A percentile compares a stretch with the other conserved stretches of the same genome.
These are phyloP conservation scores for Orestias chungarensis DNA, from an alignment of 2,797 vertebrate species.

Conservation along the genomic window DNA sequence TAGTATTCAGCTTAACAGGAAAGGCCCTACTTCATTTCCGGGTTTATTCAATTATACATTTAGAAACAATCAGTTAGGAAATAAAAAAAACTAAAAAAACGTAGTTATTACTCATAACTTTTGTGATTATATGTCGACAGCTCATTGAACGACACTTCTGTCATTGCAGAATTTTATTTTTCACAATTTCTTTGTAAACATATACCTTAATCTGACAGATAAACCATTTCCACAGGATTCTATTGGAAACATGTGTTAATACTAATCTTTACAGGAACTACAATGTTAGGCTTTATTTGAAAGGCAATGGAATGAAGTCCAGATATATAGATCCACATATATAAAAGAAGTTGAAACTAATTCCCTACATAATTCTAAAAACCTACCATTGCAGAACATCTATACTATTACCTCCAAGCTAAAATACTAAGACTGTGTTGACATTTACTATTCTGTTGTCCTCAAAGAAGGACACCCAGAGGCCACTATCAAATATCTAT, in stretches of 20 bases:
- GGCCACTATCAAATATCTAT: constrained; percentile 59
- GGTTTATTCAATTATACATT: too few relatives aligned
- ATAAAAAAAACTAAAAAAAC: too few relatives aligned
- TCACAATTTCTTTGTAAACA: neutral
- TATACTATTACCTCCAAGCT: constrained; percentile 36
- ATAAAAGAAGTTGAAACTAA: constrained; percentile 5
- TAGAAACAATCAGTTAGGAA: too few relatives aligned
- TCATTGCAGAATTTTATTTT: too few relatives aligned
- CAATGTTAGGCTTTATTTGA: neutral
- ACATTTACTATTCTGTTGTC: constrained; percentile 49
- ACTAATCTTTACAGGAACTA: neutral
- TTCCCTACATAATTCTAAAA: constrained; percentile 4
- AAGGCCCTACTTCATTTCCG: too few relatives aligned
- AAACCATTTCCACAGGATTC: neutral
- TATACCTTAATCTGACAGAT: neutral
- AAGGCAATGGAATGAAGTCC: neutral
- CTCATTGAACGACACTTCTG: too few relatives aligned
- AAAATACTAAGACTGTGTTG: constrained; percentile 16
- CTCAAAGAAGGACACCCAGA: constrained; percentile 57
- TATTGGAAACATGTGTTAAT: neutral
- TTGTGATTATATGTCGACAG: too few relatives aligned
- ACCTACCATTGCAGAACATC: constrained; percentile 13
- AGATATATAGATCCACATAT: neutral
- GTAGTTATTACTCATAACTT: too few relatives aligned
- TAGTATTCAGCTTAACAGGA: too few relatives aligned